Conservation (phyloP, 1,140 invertebrate genomes). For the Andrena cerasifolii region DNA sequence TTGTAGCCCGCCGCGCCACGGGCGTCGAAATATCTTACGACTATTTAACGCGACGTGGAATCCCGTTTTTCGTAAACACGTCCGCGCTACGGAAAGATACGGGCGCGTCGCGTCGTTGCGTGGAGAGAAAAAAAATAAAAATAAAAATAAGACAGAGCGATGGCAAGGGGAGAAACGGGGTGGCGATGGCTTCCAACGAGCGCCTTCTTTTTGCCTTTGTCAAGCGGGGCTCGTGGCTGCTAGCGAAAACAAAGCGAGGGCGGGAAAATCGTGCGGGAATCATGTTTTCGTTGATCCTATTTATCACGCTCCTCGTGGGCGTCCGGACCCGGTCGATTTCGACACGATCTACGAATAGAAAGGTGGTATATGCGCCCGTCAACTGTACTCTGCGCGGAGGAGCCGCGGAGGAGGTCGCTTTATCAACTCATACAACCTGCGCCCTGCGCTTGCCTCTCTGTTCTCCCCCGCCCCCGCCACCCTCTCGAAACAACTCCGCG, state of each 20-base stretch:
- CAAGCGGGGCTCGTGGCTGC: background rate
- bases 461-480: constrained; percentile 8
- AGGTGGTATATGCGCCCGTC: constrained; percentile 26
- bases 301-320: constrained; percentile 57
- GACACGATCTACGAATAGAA: constrained; percentile 68
- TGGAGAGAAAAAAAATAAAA: background rate
- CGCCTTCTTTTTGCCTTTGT: background rate
- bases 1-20: constrained; percentile 15
- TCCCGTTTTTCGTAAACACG: constrained; percentile 50
- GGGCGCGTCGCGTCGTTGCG: background rate
- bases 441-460: background rate
- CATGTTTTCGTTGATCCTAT: constrained; percentile 61
- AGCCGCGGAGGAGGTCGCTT: constrained; percentile 38
- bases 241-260: constrained; percentile 23
- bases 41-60: constrained; percentile 48
- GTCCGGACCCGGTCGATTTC: constrained; percentile 49
- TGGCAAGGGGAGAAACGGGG: background rate
- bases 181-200: background rate
- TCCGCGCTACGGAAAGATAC: constrained; percentile 23
- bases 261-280: constrained; percentile 52
- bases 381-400: constrained; percentile 31
- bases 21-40: constrained; percentile 54
- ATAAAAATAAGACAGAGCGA: background rate
- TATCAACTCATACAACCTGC: constrained; percentile 47
- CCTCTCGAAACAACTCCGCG: constrained; percentile 73